A percentile compares a stretch with the other conserved stretches of the same genome.
Evolutionary conservation across 1,140 invertebrate species (phyloP).

Genomic region (Lucilia cuprina): DNA sequence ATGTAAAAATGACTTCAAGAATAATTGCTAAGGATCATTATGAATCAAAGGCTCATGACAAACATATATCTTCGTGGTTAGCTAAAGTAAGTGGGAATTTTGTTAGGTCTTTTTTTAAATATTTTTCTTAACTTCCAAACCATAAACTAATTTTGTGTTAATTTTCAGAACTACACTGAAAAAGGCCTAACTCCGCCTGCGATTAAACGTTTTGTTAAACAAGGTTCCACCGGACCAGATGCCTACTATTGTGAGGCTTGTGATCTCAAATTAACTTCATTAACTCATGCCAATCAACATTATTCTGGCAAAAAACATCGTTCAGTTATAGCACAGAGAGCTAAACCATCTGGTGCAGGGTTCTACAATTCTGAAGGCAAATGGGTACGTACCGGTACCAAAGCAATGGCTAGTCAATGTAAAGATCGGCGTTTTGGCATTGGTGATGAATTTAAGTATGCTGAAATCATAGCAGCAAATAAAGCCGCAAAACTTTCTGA

Average conservation of each 20-base stretch:
- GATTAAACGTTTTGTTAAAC: conserved; percentile 49
- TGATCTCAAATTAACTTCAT: conserved; percentile 62
- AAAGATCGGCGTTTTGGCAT: conserved; percentile 48
- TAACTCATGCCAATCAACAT: conserved; percentile 64
- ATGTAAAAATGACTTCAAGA: conserved; percentile 58
- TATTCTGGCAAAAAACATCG: conserved; percentile 63
- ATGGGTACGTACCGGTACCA: conserved; percentile 58
- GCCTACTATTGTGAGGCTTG: conserved; percentile 62
- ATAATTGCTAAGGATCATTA: conserved; percentile 63
- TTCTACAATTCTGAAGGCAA: conserved; percentile 60
- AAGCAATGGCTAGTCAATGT: conserved; percentile 25
- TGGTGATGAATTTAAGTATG: conserved; percentile 38
- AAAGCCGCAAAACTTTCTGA: neutral
- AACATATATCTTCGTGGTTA: conserved; percentile 62
- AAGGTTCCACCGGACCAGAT: conserved; percentile 48
- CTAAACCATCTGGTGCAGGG: conserved; percentile 57
- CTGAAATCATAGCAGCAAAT: neutral
- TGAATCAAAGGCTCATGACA: conserved; percentile 64
- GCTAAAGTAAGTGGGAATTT: conserved; percentile 34
- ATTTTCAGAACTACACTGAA: conserved; percentile 51
- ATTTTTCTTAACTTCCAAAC: neutral
- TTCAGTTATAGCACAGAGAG: conserved; percentile 46
- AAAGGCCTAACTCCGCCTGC: conserved; percentile 51
- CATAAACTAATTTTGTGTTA: too few species aligned
- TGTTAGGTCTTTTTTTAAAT: too few species aligned